Conservation (phyloP, 1,140 invertebrate species). For the Trichomalopsis sarcophagae region DNA sequence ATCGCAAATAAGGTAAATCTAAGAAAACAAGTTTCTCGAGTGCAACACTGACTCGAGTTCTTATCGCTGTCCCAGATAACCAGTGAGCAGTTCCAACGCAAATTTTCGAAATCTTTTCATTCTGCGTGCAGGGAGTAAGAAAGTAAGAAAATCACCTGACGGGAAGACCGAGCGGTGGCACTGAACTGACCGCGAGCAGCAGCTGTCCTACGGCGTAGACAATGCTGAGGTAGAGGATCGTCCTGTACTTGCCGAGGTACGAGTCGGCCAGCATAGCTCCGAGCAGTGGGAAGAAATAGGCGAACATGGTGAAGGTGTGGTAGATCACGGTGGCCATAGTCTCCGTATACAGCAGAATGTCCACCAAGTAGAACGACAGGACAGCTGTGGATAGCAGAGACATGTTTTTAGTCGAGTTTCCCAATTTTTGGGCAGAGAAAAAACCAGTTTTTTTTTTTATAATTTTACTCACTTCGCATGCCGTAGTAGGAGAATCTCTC, state of each 20-base stretch:
- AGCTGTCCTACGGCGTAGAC: constrained; percentile 91
- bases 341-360: constrained; percentile 80
- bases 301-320: constrained; percentile 88
- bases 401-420: neutral
- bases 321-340: constrained; percentile 86
- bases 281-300: constrained; percentile 90
- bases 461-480: constrained; percentile 87
- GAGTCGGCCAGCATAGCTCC: constrained; percentile 94
- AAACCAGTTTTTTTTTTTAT: neutral
- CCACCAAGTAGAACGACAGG: constrained; percentile 85
- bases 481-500: constrained; percentile 97
- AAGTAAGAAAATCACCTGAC: constrained; percentile 74
- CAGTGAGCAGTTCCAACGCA: neutral
- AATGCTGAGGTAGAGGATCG: constrained; percentile 91
- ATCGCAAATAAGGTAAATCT: neutral
- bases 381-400: constrained; percentile 79
- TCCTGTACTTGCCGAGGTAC: constrained; percentile 89
- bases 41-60: neutral
- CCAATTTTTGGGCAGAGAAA: neutral
- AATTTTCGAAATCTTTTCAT: too few relatives aligned
- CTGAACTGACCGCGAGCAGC: constrained; percentile 83
- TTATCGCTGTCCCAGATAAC: neutral
- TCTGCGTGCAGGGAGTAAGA: too few relatives aligned
- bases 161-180: constrained; percentile 77
- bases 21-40: neutral